Evolutionary conservation across 2,113 vertebrate species (phyloP).

Genomic region (Cryptotis parvus): DNA sequence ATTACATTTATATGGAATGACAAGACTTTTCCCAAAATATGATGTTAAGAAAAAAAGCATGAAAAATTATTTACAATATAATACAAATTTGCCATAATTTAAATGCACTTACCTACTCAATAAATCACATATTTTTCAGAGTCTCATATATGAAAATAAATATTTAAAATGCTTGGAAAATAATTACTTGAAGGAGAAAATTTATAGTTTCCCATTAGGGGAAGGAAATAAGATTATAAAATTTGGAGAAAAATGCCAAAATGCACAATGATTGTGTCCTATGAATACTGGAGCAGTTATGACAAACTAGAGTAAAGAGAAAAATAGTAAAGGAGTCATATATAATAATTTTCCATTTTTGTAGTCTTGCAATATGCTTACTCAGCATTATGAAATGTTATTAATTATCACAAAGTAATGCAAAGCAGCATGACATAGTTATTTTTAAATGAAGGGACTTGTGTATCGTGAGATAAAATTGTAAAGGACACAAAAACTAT

Average conservation of each 20-base stretch:
- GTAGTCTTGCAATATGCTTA: neutral
- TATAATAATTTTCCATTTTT: slow-evolving; percentile 30
- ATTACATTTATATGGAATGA: neutral
- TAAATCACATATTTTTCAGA: slow-evolving; percentile 44
- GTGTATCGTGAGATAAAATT: neutral
- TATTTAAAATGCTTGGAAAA: slow-evolving; percentile 36
- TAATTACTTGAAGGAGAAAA: slow-evolving; percentile 64
- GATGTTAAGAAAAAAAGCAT: slow-evolving; percentile 6
- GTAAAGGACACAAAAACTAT: neutral
- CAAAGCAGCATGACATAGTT: neutral
- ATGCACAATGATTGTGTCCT: neutral
- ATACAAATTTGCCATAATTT: slow-evolving; percentile 30
- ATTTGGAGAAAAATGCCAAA: slow-evolving; percentile 57
- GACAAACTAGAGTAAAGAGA: slow-evolving; percentile 13
- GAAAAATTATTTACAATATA: slow-evolving; percentile 32
- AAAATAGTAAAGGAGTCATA: slow-evolving; percentile 8
- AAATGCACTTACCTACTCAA: neutral
- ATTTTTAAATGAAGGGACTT: slow-evolving; percentile 1
- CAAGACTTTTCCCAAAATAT: slow-evolving; percentile 46
- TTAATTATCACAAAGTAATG: slow-evolving; percentile 16
- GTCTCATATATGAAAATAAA: slow-evolving; percentile 24
- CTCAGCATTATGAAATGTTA: neutral
- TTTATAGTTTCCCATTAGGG: slow-evolving; percentile 29
- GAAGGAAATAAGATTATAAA: slow-evolving; percentile 57
- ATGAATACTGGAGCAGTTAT: slow-evolving; percentile 20